A percentile compares a stretch with the other conserved stretches of the same genome.
These are phyloP conservation scores for Gymnobelideus leadbeateri DNA, from an alignment of 2,113 vertebrate genomes.

Conservation along the genomic window DNA sequence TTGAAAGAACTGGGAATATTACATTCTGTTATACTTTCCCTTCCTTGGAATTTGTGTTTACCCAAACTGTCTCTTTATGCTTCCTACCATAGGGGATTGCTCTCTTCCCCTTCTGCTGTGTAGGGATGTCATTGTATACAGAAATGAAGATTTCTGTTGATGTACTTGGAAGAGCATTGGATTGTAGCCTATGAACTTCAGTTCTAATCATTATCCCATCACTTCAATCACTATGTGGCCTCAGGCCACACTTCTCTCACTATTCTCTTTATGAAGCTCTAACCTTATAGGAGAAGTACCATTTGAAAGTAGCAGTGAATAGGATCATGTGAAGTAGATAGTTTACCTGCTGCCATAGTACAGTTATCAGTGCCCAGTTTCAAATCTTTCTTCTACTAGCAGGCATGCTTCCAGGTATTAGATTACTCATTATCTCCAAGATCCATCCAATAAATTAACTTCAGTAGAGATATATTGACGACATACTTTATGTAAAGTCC, in stretches of 20 bases:
- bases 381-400: neutral
- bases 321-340: neutral
- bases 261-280: neutral
- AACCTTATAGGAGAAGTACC: neutral
- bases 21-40: neutral
- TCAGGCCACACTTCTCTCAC: neutral
- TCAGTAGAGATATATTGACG: neutral
- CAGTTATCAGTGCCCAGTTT: neutral
- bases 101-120: neutral
- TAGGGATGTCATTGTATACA: neutral
- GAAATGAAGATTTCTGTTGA: neutral
- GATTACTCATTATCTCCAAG: neutral
- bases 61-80: no score
- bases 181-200: neutral
- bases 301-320: no score
- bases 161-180: no score
- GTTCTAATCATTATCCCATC: neutral
- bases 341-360: neutral
- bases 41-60: neutral
- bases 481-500: neutral
- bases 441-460: neutral
- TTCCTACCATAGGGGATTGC: no score
- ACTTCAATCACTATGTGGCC: neutral
- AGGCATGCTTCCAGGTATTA: neutral
- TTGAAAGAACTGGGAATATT: neutral